Percentiles rank a stretch among this genome's conserved stretches.
phyloP scores from a whole-genome alignment of 2,113 vertebrate genomes.

The Egretta garzetta region DNA sequence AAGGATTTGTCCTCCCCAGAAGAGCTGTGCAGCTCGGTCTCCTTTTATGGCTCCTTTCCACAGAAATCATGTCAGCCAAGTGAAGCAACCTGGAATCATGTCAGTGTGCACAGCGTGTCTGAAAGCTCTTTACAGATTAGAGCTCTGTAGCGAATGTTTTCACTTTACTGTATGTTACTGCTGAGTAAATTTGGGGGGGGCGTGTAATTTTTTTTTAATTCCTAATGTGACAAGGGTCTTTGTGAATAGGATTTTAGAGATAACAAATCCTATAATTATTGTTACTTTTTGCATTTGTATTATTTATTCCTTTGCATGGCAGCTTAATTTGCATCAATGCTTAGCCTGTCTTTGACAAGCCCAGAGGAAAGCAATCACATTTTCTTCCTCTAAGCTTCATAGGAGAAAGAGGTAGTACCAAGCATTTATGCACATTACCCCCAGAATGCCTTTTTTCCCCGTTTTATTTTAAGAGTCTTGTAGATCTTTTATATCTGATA shows the following conservation, averaged over 20 bases:
- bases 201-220: neutral
- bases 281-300: neutral
- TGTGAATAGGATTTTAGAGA: neutral
- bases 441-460: neutral
- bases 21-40: neutral
- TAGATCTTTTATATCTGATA: neutral
- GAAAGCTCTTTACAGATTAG: neutral
- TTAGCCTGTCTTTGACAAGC: neutral
- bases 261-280: neutral
- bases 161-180: neutral
- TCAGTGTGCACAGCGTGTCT: neutral
- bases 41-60: neutral
- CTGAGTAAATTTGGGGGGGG: neutral
- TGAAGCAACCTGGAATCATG: neutral
- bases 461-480: neutral
- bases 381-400: neutral
- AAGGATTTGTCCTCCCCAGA: neutral
- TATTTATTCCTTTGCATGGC: neutral
- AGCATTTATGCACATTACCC: neutral
- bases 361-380: neutral
- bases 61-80: neutral
- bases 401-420: neutral
- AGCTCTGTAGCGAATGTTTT: neutral
- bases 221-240: neutral
- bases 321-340: neutral